A percentile compares a stretch with the other conserved stretches of the same genome.
Evolutionary conservation across 1,140 invertebrate genomes (phyloP).

Genomic region (Drosophila rufa): DNA sequence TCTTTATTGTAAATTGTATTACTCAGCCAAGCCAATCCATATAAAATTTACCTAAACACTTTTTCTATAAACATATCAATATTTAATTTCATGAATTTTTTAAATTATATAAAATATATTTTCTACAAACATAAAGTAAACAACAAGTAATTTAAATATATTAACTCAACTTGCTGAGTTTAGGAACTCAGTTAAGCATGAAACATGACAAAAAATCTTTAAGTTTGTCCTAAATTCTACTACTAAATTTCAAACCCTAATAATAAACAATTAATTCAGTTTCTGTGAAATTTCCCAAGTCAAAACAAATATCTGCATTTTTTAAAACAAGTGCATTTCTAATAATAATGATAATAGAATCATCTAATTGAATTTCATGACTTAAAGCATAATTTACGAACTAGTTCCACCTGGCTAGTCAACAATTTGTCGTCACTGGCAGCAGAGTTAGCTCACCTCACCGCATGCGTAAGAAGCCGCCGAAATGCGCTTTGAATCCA

Average conservation of each 20-base stretch:
- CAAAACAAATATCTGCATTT: background rate
- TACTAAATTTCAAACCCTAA: background rate
- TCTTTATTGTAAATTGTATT: no score
- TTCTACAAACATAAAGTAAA: no score
- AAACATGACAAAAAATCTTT: no score
- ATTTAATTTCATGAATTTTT: no score
- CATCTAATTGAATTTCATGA: background rate
- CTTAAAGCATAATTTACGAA: background rate
- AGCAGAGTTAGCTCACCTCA: slow-evolving; percentile 20
- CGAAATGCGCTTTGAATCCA: slow-evolving; percentile 47
- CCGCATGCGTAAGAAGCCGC: slow-evolving; percentile 23
- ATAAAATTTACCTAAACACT: no score
- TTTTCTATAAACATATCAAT: no score
- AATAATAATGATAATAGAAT: background rate
- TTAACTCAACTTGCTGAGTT: no score
- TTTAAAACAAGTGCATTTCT: background rate
- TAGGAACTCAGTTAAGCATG: no score
- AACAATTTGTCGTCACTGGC: background rate
- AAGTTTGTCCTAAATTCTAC: no score
- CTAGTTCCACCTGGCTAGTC: slow-evolving; percentile 27
- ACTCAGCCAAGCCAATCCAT: no score
- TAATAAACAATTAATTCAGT: background rate
- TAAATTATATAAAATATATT: no score
- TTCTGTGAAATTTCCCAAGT: background rate
- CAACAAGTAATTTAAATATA: no score